Evolutionary conservation across 2,113 vertebrate species (phyloP), one percentile per base, ranked within the genome.

Genomic region (Prunella fulvescens): DNA sequence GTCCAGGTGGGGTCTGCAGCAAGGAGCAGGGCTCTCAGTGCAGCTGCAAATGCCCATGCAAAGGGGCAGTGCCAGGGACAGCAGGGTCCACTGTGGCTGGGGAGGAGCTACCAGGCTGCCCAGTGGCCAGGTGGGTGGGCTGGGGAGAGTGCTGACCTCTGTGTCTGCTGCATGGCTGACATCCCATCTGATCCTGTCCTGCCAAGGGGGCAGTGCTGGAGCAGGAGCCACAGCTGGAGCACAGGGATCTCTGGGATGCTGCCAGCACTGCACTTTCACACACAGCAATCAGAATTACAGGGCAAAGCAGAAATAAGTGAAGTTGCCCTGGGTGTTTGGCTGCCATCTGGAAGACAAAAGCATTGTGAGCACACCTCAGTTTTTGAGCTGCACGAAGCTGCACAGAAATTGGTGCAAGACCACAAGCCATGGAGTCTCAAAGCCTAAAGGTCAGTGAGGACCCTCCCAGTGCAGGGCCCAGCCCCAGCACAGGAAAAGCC

Each of bases 191-290:
- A 47, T 37, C 51, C 42, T 14, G 6, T 45, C 73, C 56, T 62
- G 47, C 44, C 3, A 2, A 39, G 28, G 22, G 22, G 33, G 2
- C 58, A 72, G 35, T 0, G 0, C 9, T 45, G 54, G 48, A 60
- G 44, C 45, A 57, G 67, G 50, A 91, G 40, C 45, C 10, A 12
- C 4, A 6, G 60, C 37, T 70, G 3, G 10, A 87, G 47, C 60
- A 33, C 9, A 1, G 0, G 15, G 40, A 58, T 74, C 51, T 39
- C 64, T 0, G 0, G 60, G 28, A n/a, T 56, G 58, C 53, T 69
- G n/a, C 58, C 51, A 76, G 67, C 78, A 5, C 54, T n/a, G 65
- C 51, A 10, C 40, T 20, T 66, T 17, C 40, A 20, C 3, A 3
- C 1, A 3, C 42, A 19, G 37, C 51, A 86, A 64, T 72, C 48